Percentiles rank a stretch among this genome's conserved stretches.
phyloP scores from a whole-genome alignment of 2,797 vertebrate species.

The Dendrocincla tyrannina region DNA sequence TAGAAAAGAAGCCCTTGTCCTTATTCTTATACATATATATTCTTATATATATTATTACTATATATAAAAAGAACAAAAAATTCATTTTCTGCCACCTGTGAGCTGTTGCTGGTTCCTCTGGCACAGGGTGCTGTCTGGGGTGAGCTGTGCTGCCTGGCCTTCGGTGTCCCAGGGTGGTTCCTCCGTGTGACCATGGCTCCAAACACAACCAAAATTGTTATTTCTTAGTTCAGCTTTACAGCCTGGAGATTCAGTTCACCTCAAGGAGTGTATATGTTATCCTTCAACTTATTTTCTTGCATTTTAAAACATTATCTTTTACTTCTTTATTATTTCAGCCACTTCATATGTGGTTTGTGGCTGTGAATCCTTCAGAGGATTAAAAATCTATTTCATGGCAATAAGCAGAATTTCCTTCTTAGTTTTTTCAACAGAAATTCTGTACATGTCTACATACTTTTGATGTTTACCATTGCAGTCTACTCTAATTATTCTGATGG shows the following conservation, averaged over 20 bases:
- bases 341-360: constrained; percentile 1
- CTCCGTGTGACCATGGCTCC: background rate
- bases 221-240: background rate
- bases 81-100: rapidly evolving
- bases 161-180: background rate
- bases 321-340: constrained; percentile 33
- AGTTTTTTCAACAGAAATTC: constrained; percentile 46
- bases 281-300: background rate
- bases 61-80: background rate
- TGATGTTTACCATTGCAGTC: constrained; percentile 50
- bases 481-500: constrained; percentile 57
- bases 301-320: background rate
- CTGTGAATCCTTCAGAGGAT: constrained; percentile 40
- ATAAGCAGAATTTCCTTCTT: constrained; percentile 25
- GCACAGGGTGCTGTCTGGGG: rapidly evolving
- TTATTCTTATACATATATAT: background rate
- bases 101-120: background rate
- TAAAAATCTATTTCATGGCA: constrained; percentile 51
- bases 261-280: background rate
- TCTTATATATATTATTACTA: too few species aligned
- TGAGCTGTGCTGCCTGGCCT: background rate
- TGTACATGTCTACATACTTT: background rate
- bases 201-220: background rate
- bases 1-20: background rate
- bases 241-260: background rate